phyloP scores from a whole-genome alignment of 2,113 vertebrate genomes.

The Perccottus glenii region DNA sequence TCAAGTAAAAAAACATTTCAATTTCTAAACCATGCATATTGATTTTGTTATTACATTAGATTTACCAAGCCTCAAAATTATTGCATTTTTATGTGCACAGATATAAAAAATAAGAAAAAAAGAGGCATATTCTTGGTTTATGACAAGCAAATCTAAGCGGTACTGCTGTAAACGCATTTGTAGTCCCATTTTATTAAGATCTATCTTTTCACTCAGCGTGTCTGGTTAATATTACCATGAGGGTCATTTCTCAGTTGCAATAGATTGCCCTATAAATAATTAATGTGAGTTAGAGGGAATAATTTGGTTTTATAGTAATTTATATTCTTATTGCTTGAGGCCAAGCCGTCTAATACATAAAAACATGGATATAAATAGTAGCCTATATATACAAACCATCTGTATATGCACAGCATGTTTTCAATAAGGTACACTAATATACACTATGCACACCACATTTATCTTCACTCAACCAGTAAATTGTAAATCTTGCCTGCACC shows the following conservation, averaged over 20 bases:
- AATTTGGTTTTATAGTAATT: constrained; percentile 50
- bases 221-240: constrained; percentile 39
- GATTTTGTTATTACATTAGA: constrained; percentile 31
- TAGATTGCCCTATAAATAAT: constrained; percentile 42
- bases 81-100: constrained; percentile 24
- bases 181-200: constrained; percentile 46
- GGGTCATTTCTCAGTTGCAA: constrained; percentile 40
- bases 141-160: constrained; percentile 43
- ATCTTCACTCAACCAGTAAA: not conserved
- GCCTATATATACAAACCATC: constrained; percentile 10
- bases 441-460: not conserved
- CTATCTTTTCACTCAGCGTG: constrained; percentile 24
- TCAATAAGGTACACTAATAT: constrained; percentile 37
- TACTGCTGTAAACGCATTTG: constrained; percentile 4
- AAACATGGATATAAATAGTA: constrained; percentile 52
- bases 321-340: constrained; percentile 31
- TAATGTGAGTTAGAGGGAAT: constrained; percentile 26
- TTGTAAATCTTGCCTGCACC: too few relatives aligned
- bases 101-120: not conserved
- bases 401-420: constrained; percentile 47
- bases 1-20: constrained; percentile 72
- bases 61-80: not conserved
- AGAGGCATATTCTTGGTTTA: constrained; percentile 32
- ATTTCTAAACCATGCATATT: constrained; percentile 69
- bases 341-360: constrained; percentile 46